Percentiles rank a stretch among this genome's conserved stretches.
Conservation (phyloP, 2,113 vertebrate species). For the Chaetodon trifascialis region DNA sequence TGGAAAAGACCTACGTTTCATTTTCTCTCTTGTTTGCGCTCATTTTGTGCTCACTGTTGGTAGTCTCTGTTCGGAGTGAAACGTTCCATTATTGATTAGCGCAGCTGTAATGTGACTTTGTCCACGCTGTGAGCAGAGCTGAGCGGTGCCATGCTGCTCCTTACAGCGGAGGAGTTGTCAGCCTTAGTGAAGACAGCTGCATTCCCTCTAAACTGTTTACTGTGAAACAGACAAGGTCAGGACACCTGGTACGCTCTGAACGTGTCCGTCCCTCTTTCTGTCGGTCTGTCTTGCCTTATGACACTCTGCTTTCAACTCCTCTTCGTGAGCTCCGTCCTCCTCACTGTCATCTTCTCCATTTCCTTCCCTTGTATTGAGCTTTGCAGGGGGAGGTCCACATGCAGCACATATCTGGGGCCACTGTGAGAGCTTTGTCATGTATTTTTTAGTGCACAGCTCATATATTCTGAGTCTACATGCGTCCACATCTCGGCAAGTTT, state of each 20-base stretch:
- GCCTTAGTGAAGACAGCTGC: constrained; percentile 42
- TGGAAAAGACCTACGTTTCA: background rate
- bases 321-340: background rate
- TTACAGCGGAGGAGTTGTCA: background rate
- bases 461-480: constrained; percentile 5
- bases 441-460: constrained; percentile 16
- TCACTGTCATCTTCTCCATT: constrained; percentile 18
- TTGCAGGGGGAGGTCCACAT: constrained; percentile 1
- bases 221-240: constrained; percentile 50
- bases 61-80: background rate
- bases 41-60: background rate
- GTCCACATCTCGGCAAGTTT: background rate
- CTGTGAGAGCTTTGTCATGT: constrained; percentile 23
- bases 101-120: constrained; percentile 23
- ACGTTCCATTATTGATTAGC: constrained; percentile 48
- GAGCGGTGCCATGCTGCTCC: background rate
- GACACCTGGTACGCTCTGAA: constrained; percentile 41
- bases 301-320: constrained; percentile 13
- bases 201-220: constrained; percentile 52
- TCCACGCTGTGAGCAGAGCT: constrained; percentile 2
- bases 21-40: constrained; percentile 1
- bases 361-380: background rate
- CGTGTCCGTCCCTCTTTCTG: background rate
- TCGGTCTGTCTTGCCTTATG: constrained; percentile 10
- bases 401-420: background rate